Conservation (phyloP, 2,113 vertebrate genomes). For the Empidonax alnorum region DNA sequence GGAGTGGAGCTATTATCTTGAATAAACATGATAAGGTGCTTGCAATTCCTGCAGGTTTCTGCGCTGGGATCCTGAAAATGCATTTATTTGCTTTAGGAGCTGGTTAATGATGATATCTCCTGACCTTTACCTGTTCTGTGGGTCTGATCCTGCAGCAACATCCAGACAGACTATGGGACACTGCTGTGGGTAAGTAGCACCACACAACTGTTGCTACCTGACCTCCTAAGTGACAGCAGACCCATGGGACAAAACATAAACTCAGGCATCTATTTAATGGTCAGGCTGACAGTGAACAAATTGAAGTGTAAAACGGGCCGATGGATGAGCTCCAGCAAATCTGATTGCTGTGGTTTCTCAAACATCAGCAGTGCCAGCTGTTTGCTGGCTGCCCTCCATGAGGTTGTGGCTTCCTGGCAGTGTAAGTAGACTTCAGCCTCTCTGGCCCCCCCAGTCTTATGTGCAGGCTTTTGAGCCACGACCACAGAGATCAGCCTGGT, state of each 20-base stretch:
- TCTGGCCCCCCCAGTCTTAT: fast-evolving
- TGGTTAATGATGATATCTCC: neutral
- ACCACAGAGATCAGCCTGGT: neutral
- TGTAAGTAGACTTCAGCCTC: fast-evolving
- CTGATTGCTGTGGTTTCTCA: neutral
- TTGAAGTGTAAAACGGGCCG: neutral
- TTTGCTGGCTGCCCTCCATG: neutral
- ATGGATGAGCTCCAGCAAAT: neutral
- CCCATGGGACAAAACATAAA: neutral
- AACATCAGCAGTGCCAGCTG: neutral
- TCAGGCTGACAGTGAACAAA: neutral
- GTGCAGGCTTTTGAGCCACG: neutral
- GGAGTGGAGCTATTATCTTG: neutral
- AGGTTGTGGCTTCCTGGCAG: neutral
- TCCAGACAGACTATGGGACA: too few relatives aligned
- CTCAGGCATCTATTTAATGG: neutral
- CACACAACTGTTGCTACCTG: neutral
- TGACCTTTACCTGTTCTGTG: neutral
- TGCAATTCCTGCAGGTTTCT: neutral
- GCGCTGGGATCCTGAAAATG: neutral
- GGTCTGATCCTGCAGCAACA: neutral
- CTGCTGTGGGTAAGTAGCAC: neutral
- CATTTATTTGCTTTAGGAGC: neutral
- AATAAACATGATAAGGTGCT: neutral
- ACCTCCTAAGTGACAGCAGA: neutral